Evolutionary conservation across 1,140 invertebrate species (phyloP), one percentile per base, ranked within the genome.

Genomic region (Whitmania pigra): DNA sequence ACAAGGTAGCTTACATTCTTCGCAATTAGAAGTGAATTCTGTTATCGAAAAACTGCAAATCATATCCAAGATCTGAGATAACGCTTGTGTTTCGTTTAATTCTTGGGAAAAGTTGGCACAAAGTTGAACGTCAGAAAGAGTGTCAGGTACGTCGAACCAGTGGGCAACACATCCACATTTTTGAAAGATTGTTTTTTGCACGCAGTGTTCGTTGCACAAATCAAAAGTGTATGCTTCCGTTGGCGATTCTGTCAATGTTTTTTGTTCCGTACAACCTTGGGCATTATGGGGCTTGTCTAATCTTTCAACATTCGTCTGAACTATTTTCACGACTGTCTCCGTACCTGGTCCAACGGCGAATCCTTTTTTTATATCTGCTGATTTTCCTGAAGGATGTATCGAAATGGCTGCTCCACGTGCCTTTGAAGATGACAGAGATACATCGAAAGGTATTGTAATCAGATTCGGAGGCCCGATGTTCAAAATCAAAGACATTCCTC

Each of bases 311-410:
- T 22, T 29, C 20, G 68, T 69, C 29, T 69, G 27, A 7, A 7
- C 20, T n/a, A 69, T 40, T 22, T 49, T 22, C 13, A 69, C n/a
- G 4, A 49, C 9, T 3, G 31, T 69, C 68, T 69, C 68, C 9
- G 68, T 69, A 7, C 68, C 68, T 15, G 68, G 68, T 49, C 36
- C 68, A 29, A 69, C 68, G 20, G 9, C 49, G 31, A 69, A 22
- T 53, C 68, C 68, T 20, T 25, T n/a, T 49, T 69, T 69, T 22
- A 49, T 17, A 49, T 69, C 43, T 3, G 68, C 31, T 6, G 20
- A 49, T 17, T 13, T 53, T 20, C 68, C 68, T 4, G 68, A 43
- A 7, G 6, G 2, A 20, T 69, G 31, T 18, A 69, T 43, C 20
- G 36, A 43, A 17, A 69, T 43, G 22, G 13, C 22, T 31, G 49